Percentiles rank a stretch among this genome's conserved stretches.
phyloP scores from a whole-genome alignment of 2,797 vertebrate genomes.

The Neosilurus mollespiculum region DNA sequence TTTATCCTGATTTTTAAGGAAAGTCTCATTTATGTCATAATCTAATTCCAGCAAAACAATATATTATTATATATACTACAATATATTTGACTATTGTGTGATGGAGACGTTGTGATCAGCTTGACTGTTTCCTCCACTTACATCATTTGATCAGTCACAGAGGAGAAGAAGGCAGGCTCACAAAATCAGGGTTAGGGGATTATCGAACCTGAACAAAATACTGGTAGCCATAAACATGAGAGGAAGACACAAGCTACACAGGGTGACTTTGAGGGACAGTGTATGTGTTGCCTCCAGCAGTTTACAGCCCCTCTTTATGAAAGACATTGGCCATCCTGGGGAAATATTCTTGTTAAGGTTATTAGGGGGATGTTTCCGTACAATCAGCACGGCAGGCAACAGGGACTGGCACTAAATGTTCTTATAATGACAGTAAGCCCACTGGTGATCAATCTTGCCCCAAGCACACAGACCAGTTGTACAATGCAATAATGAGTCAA shows the following conservation, averaged over 20 bases:
- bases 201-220: slow-evolving; percentile 57
- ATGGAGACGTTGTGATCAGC: background rate
- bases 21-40: background rate
- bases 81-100: background rate
- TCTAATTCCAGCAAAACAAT: too few species aligned
- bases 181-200: slow-evolving; percentile 41
- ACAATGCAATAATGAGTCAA: slow-evolving; percentile 59
- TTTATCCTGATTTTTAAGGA: background rate
- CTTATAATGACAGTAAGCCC: slow-evolving; percentile 75
- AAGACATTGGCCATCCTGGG: slow-evolving; percentile 68
- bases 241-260: slow-evolving; percentile 54
- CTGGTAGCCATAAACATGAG: slow-evolving; percentile 51
- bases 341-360: slow-evolving; percentile 82
- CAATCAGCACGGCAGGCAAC: slow-evolving; percentile 75
- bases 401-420: slow-evolving; percentile 76
- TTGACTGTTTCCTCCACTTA: background rate
- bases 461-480: slow-evolving; percentile 68
- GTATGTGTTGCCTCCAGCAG: slow-evolving; percentile 68
- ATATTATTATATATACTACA: too few species aligned
- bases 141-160: background rate
- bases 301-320: slow-evolving; percentile 62
- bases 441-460: slow-evolving; percentile 77
- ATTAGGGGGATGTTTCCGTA: slow-evolving; percentile 79
- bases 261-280: slow-evolving; percentile 74
- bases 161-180: slow-evolving; percentile 15